Evolutionary conservation across 2,113 vertebrate genomes (phyloP).

Genomic region (Galeopterus variegatus): DNA sequence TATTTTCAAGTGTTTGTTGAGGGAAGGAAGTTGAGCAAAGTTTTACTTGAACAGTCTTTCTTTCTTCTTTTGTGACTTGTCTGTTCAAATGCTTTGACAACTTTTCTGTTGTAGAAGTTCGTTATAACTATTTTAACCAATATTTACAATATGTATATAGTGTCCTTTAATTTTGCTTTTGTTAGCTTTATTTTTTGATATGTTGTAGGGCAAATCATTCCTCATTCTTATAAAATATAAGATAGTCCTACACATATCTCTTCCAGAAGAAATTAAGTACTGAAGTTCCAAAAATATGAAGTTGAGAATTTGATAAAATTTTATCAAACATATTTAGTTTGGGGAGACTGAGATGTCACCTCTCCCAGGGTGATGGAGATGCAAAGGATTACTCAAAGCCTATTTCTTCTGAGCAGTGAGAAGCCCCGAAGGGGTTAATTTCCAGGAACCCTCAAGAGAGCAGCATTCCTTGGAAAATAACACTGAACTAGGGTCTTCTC

Average conservation of each 20-base stretch:
- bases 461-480: too few relatives aligned
- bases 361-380: too few relatives aligned
- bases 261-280: constrained; percentile 15
- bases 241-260: not conserved
- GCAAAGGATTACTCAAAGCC: too few relatives aligned
- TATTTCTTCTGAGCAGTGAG: too few relatives aligned
- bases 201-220: not conserved
- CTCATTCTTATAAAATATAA: not conserved
- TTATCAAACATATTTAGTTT: not conserved
- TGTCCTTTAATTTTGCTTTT: not conserved
- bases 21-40: not conserved
- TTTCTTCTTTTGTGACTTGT: not conserved
- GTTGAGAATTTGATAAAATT: constrained; percentile 22
- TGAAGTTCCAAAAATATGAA: not conserved
- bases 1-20: not conserved
- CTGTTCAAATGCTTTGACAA: not conserved
- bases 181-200: not conserved
- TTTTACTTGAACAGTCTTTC: not conserved
- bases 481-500: too few relatives aligned
- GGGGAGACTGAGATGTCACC: too few relatives aligned
- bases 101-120: not conserved
- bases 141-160: not conserved
- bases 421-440: too few relatives aligned
- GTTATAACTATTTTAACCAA: constrained; percentile 2
- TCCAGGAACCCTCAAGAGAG: too few relatives aligned